Evolutionary conservation across 2,113 vertebrate genomes (phyloP).

Genomic region (Notechis scutatus): DNA sequence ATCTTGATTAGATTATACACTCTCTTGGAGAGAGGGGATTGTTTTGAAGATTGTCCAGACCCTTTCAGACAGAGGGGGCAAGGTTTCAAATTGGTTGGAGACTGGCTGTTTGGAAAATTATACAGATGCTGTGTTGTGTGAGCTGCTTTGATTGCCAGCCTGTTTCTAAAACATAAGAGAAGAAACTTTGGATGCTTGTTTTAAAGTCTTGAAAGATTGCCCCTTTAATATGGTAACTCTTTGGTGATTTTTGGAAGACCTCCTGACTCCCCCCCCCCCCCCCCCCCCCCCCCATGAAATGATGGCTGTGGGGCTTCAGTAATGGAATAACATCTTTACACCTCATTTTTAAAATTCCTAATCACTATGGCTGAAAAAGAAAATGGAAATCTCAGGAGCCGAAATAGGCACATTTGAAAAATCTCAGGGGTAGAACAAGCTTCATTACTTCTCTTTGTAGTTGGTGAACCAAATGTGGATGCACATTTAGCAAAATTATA

Average conservation of each 20-base stretch:
- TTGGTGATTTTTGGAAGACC: background rate
- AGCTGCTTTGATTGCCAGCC: background rate
- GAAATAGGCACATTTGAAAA: background rate
- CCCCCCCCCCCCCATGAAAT: background rate
- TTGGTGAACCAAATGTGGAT: background rate
- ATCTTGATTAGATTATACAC: background rate
- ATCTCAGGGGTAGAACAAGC: background rate
- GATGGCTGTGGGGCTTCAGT: background rate
- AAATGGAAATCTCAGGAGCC: background rate
- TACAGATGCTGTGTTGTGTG: background rate
- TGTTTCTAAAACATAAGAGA: background rate
- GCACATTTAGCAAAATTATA: background rate
- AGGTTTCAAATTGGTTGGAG: background rate
- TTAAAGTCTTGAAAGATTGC: background rate
- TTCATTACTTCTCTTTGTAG: background rate
- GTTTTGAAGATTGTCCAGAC: background rate
- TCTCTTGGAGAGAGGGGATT: background rate
- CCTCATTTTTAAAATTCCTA: background rate
- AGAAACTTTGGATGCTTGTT: background rate
- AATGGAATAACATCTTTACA: background rate
- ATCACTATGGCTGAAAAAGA: no score
- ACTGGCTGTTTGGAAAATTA: background rate
- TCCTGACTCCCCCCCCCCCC: accelerated
- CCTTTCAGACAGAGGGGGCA: background rate
- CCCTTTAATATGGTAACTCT: background rate